Base-by-base conservation (phyloP, 2,113 vertebrate genomes). In the Heteronetta atricapilla region DNA sequence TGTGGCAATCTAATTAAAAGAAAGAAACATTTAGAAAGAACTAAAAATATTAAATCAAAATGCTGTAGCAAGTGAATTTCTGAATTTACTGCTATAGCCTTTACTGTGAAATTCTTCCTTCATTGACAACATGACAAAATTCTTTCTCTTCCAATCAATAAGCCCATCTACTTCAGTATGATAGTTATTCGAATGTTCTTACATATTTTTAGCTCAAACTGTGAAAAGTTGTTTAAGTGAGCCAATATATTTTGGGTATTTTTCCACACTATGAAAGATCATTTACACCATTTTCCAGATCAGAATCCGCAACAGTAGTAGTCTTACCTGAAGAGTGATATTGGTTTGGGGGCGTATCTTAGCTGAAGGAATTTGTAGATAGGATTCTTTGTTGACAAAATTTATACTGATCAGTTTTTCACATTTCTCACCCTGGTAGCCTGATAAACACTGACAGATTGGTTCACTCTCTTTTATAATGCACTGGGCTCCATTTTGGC, bases 331-430 rank as follows among this genome's bases (percentile, higher is more conserved):
- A 15, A 99, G 96, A 55, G 98, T 99, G 95, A 99, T 99, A 97
- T 99, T 99, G 23, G 98, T 99, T 82, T 99, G 98, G 3, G 99
- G 98, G 2, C 89, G 98, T 67, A 99, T 97, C 77, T 99, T 98
- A 75, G 98, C 97, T 23, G 99, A 98, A 75, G 99, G 99, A 72
- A 99, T 99, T 86, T 99, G 99, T 72, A 99, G 97, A 93, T 99
- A 99, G 3, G 99, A 99, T 91, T 99, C 98, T 84, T 99, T 98
- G 97, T 98, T 98, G 78, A 99, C 93, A 69, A 99, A 99, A 96
- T 99, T 99, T 96, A 99, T 98, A 19, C 99, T 99, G 96, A 99
- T 98, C 25, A 99, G 90, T 69, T 98, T 99, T 96, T 99, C 99
- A 86, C 99, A 99, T 82, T 98, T 98, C 78, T 98, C 98, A 10